phyloP scores from a whole-genome alignment of 1,140 invertebrate genomes.

The Babylonia areolata region DNA sequence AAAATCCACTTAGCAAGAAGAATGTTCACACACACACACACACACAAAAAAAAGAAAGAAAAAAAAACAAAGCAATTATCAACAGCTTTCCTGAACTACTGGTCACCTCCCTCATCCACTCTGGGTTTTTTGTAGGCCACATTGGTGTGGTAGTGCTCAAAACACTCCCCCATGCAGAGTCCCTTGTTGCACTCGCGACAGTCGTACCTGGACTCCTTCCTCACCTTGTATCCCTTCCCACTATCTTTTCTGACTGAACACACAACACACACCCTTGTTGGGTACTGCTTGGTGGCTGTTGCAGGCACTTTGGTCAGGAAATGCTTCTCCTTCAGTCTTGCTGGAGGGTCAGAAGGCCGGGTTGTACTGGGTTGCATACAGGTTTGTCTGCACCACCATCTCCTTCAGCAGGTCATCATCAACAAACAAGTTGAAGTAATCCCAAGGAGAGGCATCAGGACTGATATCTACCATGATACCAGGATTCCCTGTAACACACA shows the following conservation, averaged over 20 bases:
- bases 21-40: neutral
- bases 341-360: too few relatives aligned
- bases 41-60: neutral
- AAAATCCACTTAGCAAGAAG: neutral
- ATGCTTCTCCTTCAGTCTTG: too few relatives aligned
- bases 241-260: conserved; percentile 8
- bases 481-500: too few relatives aligned
- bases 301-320: too few relatives aligned
- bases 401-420: too few relatives aligned
- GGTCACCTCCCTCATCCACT: conserved; percentile 8
- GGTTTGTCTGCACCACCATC: too few relatives aligned
- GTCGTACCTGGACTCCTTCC: conserved; percentile 15
- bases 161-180: too few relatives aligned
- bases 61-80: neutral
- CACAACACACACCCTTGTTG: neutral
- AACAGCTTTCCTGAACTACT: neutral
- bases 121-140: conserved; percentile 2
- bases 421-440: too few relatives aligned
- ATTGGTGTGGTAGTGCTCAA: conserved; percentile 15
- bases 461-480: too few relatives aligned
- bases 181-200: conserved; percentile 8
- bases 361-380: too few relatives aligned
- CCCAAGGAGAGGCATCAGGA: too few relatives aligned
- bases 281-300: neutral
- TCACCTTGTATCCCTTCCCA: conserved; percentile 2